Percentiles rank a stretch among this genome's conserved stretches.
These are phyloP conservation scores for Pristionchus japonicus DNA, from an alignment of 2,888 invertebrate species.

Conservation along the genomic window DNA sequence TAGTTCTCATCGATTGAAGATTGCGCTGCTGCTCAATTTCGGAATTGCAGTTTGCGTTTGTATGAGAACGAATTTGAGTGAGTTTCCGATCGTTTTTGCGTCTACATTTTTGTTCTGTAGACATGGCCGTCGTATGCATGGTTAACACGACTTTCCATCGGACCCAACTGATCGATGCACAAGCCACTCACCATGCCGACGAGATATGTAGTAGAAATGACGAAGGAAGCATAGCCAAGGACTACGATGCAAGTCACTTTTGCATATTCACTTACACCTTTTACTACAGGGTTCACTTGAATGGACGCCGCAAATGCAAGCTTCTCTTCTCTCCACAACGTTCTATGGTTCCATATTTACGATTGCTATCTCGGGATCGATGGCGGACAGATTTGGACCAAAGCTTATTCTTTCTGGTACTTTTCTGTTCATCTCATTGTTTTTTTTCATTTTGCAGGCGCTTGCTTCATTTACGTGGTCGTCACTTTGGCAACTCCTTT, in stretches of 20 bases:
- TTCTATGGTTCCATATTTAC: too few relatives aligned
- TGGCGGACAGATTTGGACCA: too few relatives aligned
- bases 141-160: conserved; percentile 57
- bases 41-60: conserved; percentile 51
- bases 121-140: conserved; percentile 67
- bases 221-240: background rate
- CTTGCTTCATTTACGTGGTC: background rate
- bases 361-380: too few relatives aligned
- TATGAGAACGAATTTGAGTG: conserved; percentile 53
- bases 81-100: background rate
- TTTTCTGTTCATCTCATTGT: too few relatives aligned
- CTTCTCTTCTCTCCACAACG: too few relatives aligned
- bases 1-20: conserved; percentile 35
- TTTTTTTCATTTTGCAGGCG: background rate
- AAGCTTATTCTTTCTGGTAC: too few relatives aligned
- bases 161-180: background rate
- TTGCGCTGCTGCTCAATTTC: background rate
- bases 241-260: too few relatives aligned
- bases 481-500: background rate
- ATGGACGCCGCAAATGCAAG: too few relatives aligned
- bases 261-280: too few relatives aligned
- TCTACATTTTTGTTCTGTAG: background rate
- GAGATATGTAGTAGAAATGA: background rate
- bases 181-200: background rate
- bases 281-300: too few relatives aligned